phyloP scores from a whole-genome alignment of 2,113 vertebrate genomes.

The Rhea americana region DNA sequence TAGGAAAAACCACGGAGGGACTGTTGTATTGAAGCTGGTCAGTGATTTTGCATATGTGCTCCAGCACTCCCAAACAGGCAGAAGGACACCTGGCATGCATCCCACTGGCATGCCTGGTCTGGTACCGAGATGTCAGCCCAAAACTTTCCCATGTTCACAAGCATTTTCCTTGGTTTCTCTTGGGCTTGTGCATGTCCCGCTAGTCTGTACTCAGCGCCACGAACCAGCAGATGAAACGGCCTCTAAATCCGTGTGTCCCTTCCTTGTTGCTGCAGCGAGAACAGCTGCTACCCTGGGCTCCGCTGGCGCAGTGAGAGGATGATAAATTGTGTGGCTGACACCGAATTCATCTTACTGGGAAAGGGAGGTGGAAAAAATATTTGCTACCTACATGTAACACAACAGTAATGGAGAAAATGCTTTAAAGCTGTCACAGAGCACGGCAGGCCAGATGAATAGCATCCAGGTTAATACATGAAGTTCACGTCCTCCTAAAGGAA shows the following conservation, averaged over 20 bases:
- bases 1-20: neutral
- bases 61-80: neutral
- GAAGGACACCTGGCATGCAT: rapidly evolving
- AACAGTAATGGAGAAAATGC: neutral
- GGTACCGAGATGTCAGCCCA: rapidly evolving
- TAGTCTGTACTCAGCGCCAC: neutral
- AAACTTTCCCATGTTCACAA: neutral
- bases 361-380: neutral
- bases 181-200: neutral
- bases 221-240: neutral
- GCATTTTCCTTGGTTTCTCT: neutral
- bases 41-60: neutral
- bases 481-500: neutral
- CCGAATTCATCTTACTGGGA: neutral
- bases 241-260: neutral
- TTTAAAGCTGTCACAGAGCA: neutral
- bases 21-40: neutral
- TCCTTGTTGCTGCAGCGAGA: neutral
- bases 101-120: rapidly evolving
- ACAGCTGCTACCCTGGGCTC: neutral
- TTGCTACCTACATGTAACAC: neutral
- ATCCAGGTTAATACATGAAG: neutral
- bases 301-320: rapidly evolving
- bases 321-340: neutral
- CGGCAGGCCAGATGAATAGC: neutral